Evolutionary conservation across 2,888 invertebrate species (phyloP).

Genomic region (Ormyrus thymus): DNA sequence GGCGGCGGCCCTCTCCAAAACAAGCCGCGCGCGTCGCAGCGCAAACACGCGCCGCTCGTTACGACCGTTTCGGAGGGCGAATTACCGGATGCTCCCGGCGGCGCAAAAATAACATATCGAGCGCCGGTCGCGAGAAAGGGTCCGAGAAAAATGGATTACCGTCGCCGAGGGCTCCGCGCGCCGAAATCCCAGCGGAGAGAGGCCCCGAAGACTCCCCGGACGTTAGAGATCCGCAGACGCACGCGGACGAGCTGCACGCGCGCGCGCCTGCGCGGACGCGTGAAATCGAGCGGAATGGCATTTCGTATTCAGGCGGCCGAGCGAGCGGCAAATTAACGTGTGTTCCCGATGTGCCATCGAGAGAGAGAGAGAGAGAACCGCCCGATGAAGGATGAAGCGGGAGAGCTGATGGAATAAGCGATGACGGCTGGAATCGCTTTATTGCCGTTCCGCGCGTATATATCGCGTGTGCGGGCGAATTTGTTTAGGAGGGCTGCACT

Average conservation of each 20-base stretch:
- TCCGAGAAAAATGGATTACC: constrained; percentile 50
- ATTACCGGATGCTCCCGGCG: too few species aligned
- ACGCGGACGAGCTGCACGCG: not conserved
- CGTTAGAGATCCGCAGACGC: not conserved
- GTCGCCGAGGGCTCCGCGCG: constrained; percentile 21
- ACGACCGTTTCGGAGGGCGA: too few species aligned
- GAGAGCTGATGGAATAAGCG: constrained; percentile 16
- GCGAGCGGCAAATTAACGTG: constrained; percentile 38
- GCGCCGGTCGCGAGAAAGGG: not conserved
- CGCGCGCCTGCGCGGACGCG: not conserved
- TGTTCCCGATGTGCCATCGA: not conserved
- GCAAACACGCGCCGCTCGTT: too few species aligned
- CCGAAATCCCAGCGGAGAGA: constrained; percentile 19
- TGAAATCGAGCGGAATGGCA: constrained; percentile 20
- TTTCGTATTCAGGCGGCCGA: constrained; percentile 24
- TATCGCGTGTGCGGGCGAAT: too few species aligned
- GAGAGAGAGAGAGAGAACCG: not conserved
- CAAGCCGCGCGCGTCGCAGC: too few species aligned
- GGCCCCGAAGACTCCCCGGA: not conserved
- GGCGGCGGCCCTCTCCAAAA: too few species aligned
- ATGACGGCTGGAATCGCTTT: not conserved
- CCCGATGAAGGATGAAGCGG: constrained; percentile 5
- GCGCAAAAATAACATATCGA: too few species aligned
- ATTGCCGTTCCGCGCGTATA: too few species aligned
- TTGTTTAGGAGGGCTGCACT: too few species aligned